Evolutionary conservation across 2,113 vertebrate genomes (phyloP), one percentile per base, ranked within the genome.

Genomic region (Epinephelus fuscoguttatus): DNA sequence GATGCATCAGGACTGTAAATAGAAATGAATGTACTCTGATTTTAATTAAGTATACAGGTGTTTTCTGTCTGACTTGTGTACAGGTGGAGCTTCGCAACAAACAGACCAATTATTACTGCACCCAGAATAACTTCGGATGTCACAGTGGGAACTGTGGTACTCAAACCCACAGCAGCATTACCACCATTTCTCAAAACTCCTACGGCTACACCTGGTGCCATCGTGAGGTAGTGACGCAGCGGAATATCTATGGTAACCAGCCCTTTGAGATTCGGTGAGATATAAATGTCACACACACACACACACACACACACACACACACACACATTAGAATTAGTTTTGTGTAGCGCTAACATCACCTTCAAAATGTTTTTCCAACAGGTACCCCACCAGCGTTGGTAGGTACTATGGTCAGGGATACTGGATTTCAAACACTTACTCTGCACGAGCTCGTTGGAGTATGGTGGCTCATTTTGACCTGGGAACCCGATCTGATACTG

Each of bases 401-500:
- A 8, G 0, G 2, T 0, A 2, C 3, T 1, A 19, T 3, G 40
- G 23, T 4, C 0, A 6, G 0, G 63, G 78, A 12, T 75, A 25
- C 42, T 84, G 86, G 86, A 0, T 17, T 1, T 0, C 18, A 15
- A 78, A 78, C 13, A 0, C 49, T 18, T 3, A 18, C 1, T 17
- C 49, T 18, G 1, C 2, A 14, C 1, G 56, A 2, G 5, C 42
- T 1, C 4, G 0, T 0, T 84, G 82, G 86, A 23, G 0, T 42
- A 78, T 91, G 71, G 25, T 25, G 6, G 70, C 90, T 33, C 53
- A 81, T 7, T 71, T 93, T 57, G 92, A 94, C 72, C 79, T 92
- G 25, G 93, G 93, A 69, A 82, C 33, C 18, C 70, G 93, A 78
- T 93, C 90, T 3, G 93, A 94, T 45, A 93, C 89, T 12, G 56